These are phyloP conservation scores for Pachyseris speciosa DNA, from an alignment of 64 coral and sea anemone genomes.

Conservation along the genomic window DNA sequence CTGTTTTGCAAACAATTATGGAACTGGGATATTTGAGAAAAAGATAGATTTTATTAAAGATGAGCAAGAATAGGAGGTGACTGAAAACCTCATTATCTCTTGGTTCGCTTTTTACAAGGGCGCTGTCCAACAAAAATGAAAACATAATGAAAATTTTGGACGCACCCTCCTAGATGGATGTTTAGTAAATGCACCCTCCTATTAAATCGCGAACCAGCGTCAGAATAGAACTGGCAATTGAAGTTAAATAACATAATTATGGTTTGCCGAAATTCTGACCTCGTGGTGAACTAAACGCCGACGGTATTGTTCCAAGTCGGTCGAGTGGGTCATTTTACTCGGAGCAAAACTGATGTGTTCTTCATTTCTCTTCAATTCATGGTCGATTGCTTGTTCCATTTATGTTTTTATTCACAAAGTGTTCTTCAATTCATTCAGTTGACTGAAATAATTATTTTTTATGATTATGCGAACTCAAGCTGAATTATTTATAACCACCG, in stretches of 20 bases:
- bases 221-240: neutral
- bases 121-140: slow-evolving; percentile 21
- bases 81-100: neutral
- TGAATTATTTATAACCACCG: slow-evolving; percentile 51
- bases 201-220: slow-evolving; percentile 17
- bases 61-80: neutral
- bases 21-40: neutral
- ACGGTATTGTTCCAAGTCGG: neutral
- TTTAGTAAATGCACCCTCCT: neutral
- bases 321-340: neutral
- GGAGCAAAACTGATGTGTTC: neutral
- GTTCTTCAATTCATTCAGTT: slow-evolving; percentile 17
- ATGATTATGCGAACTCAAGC: neutral
- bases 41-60: neutral
- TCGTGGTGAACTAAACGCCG: neutral
- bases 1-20: neutral
- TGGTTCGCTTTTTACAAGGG: neutral
- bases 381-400: neutral
- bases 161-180: neutral
- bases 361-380: neutral
- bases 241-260: slow-evolving; percentile 4
- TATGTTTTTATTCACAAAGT: neutral
- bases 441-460: slow-evolving; percentile 29
- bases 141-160: neutral
- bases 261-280: neutral